Percentiles rank a stretch among this genome's conserved stretches.
phyloP scores from a whole-genome alignment of 2,797 vertebrate genomes.

The Sebastolobus altivelis region DNA sequence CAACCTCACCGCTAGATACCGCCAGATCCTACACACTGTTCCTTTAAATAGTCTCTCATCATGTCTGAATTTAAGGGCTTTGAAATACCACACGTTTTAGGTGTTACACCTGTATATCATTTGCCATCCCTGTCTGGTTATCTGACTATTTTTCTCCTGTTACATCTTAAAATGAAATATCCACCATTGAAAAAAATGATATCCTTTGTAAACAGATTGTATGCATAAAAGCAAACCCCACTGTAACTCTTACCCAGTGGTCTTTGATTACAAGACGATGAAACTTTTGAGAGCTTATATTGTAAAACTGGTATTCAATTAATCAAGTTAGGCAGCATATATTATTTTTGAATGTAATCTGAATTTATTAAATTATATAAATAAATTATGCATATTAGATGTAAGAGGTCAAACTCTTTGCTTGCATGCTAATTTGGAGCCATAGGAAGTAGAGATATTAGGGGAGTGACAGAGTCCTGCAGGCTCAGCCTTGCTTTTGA shows the following conservation, averaged over 20 bases:
- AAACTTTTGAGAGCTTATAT: neutral
- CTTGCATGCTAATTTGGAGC: constrained; percentile 55
- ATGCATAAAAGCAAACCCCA: neutral
- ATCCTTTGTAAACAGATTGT: neutral
- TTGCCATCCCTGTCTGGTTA: neutral
- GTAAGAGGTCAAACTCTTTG: constrained; percentile 34
- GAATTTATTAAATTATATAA: neutral
- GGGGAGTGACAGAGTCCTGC: constrained; percentile 35
- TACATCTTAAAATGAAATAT: neutral
- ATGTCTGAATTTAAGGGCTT: neutral
- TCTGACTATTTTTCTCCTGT: neutral
- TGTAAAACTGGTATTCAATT: neutral
- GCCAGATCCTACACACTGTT: too few relatives aligned
- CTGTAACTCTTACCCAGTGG: neutral
- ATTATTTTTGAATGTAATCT: neutral
- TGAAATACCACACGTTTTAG: neutral
- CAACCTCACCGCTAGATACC: too few relatives aligned
- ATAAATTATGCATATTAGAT: constrained; percentile 17
- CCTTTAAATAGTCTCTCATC: too few relatives aligned
- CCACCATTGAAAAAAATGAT: neutral
- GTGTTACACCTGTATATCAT: neutral
- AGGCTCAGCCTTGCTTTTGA: constrained; percentile 36
- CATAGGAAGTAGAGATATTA: constrained; percentile 17
- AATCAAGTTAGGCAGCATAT: neutral
- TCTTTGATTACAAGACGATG: neutral